phyloP scores from a whole-genome alignment of 2,797 vertebrate species.

The Taeniopygia guttata region DNA sequence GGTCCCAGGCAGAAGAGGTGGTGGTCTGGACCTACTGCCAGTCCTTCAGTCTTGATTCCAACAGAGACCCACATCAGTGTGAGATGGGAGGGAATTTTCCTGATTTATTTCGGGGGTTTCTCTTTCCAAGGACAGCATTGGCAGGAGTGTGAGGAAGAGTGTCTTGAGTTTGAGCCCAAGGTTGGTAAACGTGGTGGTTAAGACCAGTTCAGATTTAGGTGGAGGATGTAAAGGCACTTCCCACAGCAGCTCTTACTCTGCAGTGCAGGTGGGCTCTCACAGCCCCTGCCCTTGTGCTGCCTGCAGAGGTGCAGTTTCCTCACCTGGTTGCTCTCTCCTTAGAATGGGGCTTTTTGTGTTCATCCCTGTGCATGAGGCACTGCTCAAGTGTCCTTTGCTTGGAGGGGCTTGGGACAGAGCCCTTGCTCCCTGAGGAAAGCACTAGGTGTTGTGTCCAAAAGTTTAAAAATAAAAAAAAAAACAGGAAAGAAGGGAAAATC shows the following conservation, averaged over 20 bases:
- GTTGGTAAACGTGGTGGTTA: rapidly evolving
- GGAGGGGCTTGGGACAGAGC: not conserved
- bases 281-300: rapidly evolving
- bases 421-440: not conserved
- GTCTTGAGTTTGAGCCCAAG: not conserved
- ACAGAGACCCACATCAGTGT: not conserved
- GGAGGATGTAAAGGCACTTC: not conserved
- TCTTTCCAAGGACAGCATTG: not conserved
- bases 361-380: not conserved
- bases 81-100: not conserved
- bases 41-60: not conserved
- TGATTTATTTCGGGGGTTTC: not conserved
- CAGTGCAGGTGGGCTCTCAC: not conserved
- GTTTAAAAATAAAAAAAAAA: not conserved
- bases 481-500: too few species aligned
- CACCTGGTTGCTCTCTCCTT: not conserved
- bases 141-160: not conserved
- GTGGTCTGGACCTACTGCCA: not conserved
- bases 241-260: not conserved
- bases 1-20: not conserved
- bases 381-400: not conserved
- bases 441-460: not conserved
- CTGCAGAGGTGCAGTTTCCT: not conserved
- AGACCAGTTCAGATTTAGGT: not conserved
- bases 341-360: not conserved